These are phyloP conservation scores for Acipenser oxyrinchus DNA, from an alignment of 2,797 vertebrate species.

Conservation along the genomic window DNA sequence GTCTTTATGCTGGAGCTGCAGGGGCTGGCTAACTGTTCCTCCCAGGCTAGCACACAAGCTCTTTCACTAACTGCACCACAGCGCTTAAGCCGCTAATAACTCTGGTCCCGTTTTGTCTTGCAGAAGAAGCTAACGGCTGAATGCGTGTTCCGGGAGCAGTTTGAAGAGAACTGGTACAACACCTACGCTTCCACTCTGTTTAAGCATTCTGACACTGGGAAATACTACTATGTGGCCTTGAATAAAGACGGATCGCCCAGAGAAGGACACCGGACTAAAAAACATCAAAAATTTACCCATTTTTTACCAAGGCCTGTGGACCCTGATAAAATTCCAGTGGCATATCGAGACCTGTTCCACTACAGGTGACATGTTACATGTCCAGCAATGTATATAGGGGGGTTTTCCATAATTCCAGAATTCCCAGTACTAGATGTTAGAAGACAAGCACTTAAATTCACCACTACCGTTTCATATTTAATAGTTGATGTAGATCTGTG, in stretches of 20 bases:
- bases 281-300: constrained; percentile 96
- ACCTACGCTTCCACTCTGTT: constrained; percentile 93
- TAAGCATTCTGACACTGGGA: constrained; percentile 84
- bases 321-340: constrained; percentile 85
- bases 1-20: too few species aligned
- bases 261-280: constrained; percentile 93
- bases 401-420: constrained; percentile 14
- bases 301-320: constrained; percentile 92
- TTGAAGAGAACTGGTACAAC: constrained; percentile 99
- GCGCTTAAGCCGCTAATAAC: too few species aligned
- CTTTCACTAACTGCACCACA: too few species aligned
- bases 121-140: constrained; percentile 95
- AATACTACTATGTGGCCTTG: constrained; percentile 91
- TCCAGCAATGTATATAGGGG: constrained; percentile 25
- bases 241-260: constrained; percentile 96
- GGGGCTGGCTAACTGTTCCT: too few species aligned
- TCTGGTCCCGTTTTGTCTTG: constrained; percentile 21
- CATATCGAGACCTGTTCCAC: constrained; percentile 87
- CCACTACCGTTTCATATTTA: constrained; percentile 16
- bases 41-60: too few species aligned
- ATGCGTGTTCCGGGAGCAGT: constrained; percentile 96
- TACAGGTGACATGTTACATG: constrained; percentile 78
- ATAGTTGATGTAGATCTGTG: constrained; percentile 20
- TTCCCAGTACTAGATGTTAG: constrained; percentile 34
- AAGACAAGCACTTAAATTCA: constrained; percentile 46